Evolutionary conservation across 2,888 invertebrate species (phyloP), one percentile per base, ranked within the genome.

Genomic region (Creontiades dilutus): DNA sequence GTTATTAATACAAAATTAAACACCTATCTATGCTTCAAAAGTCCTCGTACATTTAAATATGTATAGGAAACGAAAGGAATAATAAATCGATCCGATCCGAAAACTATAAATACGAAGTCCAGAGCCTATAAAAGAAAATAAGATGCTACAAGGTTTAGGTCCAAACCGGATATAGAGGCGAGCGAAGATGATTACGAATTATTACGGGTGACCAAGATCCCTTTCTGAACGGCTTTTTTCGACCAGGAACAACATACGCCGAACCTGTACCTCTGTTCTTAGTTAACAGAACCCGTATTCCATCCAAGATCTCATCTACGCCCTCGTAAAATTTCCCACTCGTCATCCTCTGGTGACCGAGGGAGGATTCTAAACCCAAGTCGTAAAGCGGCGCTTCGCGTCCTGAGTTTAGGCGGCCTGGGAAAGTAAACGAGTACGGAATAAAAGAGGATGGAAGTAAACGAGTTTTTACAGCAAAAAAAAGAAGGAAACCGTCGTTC

Each of bases 131-230:
- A 37, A 76, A 13, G 28, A 57, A n/a, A 57, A 84, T 55, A 57
- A 61, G 85, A n/a, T n/a, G 13, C 14, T 5, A 27, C 27, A 82
- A 48, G n/a, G n/a, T 23, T 27, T 16, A 12, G 57, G 16, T 37
- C 55, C 52, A 57, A 57, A 55, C 27, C 28, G 11, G 52, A 82
- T 61, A 37, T n/a, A 23, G 16, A 57, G 0, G 52, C 13, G 27
- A 9, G 47, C 47, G 13, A 57, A 57, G 85, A 61, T 85, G 55
- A 85, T 85, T 85, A 85, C 55, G 85, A 61, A 1, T 85, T 85
- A 85, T 85, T 85, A 85, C 85, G 61, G 85, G 85, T 61, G 85
- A 85, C 85, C 55, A 55, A 55, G 55, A 52, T 14, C 37, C 47
- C 78, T 47, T 78, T 27, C 68, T n/a, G 57, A 57, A 68, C 68